A percentile compares a stretch with the other conserved stretches of the same genome.
These are phyloP conservation scores for Bellardia pandia DNA, from an alignment of 2,888 invertebrate genomes.

Conservation along the genomic window DNA sequence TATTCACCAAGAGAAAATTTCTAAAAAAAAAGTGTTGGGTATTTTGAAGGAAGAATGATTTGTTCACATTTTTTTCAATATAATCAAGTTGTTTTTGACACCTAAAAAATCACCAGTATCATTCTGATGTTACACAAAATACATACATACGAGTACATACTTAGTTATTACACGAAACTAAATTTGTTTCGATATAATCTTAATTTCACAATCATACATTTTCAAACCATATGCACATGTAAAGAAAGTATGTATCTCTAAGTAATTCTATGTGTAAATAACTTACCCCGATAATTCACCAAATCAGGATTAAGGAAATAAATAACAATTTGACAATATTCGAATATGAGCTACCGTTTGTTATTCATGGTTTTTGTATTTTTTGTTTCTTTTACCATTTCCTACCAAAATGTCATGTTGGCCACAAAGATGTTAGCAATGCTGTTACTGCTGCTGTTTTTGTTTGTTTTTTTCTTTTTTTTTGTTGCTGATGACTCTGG, in stretches of 20 bases:
- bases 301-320: not conserved
- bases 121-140: too few relatives aligned
- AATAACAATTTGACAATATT: not conserved
- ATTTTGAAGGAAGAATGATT: not conserved
- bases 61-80: too few relatives aligned
- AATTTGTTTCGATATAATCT: too few relatives aligned
- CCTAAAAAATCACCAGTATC: too few relatives aligned
- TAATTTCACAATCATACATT: too few relatives aligned
- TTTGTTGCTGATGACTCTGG: conserved; percentile 3
- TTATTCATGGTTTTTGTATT: not conserved
- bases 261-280: not conserved
- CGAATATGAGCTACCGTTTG: not conserved
- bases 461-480: not conserved
- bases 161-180: too few relatives aligned
- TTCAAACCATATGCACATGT: not conserved
- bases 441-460: not conserved
- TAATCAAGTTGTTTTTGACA: too few relatives aligned
- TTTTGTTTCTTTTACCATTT: not conserved
- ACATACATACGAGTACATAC: too few relatives aligned
- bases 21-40: not conserved
- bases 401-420: not conserved
- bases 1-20: not conserved
- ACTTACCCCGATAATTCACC: too few relatives aligned
- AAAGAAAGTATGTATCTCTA: not conserved
- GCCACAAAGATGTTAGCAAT: not conserved